Conservation (phyloP, 2,797 vertebrate species). For the Arnoldichthys spilopterus region DNA sequence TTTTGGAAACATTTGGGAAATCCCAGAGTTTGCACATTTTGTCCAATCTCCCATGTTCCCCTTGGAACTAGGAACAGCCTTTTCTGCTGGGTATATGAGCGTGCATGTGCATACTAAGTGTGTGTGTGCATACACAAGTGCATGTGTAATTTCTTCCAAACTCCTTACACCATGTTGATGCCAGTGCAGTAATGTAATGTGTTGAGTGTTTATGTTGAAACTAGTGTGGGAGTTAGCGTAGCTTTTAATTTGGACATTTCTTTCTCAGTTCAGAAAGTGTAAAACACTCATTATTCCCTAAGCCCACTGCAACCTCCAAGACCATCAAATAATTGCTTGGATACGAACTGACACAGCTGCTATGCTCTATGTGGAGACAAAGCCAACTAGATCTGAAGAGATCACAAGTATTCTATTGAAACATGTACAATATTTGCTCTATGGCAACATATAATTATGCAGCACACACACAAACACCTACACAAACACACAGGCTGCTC, state of each 20-base stretch:
- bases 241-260: not conserved
- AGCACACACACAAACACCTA: too few relatives aligned
- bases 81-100: slow-evolving; percentile 6
- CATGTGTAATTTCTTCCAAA: not conserved
- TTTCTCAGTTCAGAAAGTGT: not conserved
- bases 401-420: not conserved
- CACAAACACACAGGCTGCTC: not conserved
- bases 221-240: slow-evolving; percentile 7
- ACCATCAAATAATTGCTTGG: slow-evolving; percentile 24
- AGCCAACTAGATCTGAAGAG: not conserved
- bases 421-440: not conserved
- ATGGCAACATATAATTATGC: not conserved
- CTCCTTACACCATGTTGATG: slow-evolving; percentile 1
- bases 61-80: not conserved
- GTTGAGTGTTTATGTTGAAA: slow-evolving; percentile 27
- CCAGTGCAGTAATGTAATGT: slow-evolving; percentile 12
- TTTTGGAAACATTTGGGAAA: slow-evolving; percentile 27
- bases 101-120: not conserved
- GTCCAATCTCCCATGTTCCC: slow-evolving; percentile 13
- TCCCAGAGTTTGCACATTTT: slow-evolving; percentile 18
- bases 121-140: not conserved
- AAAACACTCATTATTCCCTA: slow-evolving; percentile 11
- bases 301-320: not conserved
- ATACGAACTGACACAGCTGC: slow-evolving; percentile 1
- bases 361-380: not conserved